Conservation (phyloP, 1,140 invertebrate species). For the Trinorchestia longiramus region DNA sequence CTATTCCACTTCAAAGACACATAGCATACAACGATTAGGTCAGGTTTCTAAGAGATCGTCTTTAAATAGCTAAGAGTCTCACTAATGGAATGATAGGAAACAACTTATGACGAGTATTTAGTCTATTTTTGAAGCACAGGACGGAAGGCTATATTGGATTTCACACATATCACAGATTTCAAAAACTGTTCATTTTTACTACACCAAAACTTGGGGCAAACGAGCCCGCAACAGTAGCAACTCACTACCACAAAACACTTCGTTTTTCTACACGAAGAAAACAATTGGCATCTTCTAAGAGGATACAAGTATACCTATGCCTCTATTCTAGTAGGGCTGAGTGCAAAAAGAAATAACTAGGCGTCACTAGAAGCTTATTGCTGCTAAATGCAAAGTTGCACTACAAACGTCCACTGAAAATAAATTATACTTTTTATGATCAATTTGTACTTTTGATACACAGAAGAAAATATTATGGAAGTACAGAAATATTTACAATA, state of each 20-base stretch:
- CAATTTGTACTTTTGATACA: background rate
- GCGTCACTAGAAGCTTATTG: background rate
- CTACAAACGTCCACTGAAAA: conserved; percentile 40
- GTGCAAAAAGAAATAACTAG: background rate
- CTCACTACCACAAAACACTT: background rate
- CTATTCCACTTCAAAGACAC: background rate
- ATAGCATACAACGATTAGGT: background rate
- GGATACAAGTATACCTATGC: background rate
- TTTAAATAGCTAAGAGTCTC: background rate
- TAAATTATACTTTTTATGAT: background rate
- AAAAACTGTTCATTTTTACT: background rate
- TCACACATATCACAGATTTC: conserved; percentile 22
- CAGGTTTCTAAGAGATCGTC: background rate
- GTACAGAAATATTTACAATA: background rate
- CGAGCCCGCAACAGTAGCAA: background rate
- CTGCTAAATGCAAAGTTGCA: conserved; percentile 9
- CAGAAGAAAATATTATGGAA: background rate
- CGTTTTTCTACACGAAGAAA: background rate
- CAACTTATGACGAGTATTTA: background rate
- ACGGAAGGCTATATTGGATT: background rate
- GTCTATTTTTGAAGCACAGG: conserved; percentile 32
- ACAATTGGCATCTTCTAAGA: background rate
- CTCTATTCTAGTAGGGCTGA: background rate
- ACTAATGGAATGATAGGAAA: background rate
- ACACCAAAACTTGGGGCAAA: background rate